Evolutionary conservation across 37 sponge, comb jelly and placozoan genomes (phyloP), one percentile per base, ranked within the genome.

Genomic region (Chondrilla cf. caribensis): DNA sequence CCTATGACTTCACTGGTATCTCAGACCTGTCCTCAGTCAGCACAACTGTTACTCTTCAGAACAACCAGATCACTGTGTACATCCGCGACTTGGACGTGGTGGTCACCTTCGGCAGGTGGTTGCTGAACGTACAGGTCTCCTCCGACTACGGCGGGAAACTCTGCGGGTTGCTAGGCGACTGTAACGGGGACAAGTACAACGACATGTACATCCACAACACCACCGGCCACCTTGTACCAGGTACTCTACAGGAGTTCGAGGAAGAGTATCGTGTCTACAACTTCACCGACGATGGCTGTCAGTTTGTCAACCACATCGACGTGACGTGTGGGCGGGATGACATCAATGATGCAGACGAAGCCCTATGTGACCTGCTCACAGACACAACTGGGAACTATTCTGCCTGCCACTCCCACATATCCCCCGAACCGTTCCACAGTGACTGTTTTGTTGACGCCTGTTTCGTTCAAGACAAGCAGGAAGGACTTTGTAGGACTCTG

Each of bases 81-180:
- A 11, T 47, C 9, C 51, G 51, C 6, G 51, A 47, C 51, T 47
- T 47, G 37, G 71, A 36, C 8, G 71, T 70, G 5, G 39, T 37
- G 37, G 71, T 70, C 38, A 70, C 37, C 37, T 70, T 70, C 32
- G 71, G 71, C 7, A 5, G 19, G 6, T 70, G 39, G 38, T 14
- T 33, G 22, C 71, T 70, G 31, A 37, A 15, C 9, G 71, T 70
- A 31, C 19, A 37, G 22, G 71, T 37, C 5, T 29, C 71, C 39
- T 15, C 19, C 35, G 28, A 29, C 37, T 70, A 70, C 71, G 28
- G 71, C 18, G 71, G 71, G 21, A 70, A 70, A 70, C 37, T 70
- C 9, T 70, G 71, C 18, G 71, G 71, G 3, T 36, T 70, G 39
- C 38, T 36, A 7, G 71, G 71, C 6, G 39, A 31, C 39, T 70